Base-by-base conservation (phyloP, 2,797 vertebrate genomes). In the Eulemur mongoz region DNA sequence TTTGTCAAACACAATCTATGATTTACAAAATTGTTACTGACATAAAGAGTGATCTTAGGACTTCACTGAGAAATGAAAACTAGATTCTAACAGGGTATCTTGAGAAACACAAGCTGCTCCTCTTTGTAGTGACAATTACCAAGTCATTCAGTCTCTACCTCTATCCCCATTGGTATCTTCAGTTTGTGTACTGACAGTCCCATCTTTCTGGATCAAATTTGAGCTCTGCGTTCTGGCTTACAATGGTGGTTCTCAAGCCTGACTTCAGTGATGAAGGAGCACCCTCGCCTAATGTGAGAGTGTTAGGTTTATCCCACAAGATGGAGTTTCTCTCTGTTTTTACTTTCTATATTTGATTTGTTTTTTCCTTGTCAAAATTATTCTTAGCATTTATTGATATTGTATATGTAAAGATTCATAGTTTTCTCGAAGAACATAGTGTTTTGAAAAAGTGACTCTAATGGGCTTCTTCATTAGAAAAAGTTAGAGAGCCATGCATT, bases 321-420 rank as follows among this genome's bases (percentile, higher is more conserved):
- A 25, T n/a, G 27, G 6, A 75, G 0, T 38, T 78, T 12, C 23
- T 14, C 45, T 88, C 84, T 23, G 17, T 22, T 86, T 90, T 72
- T 63, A 25, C 14, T 43, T 67, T 50, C 54, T 43, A 27, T 23
- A 72, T 78, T 38, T 59, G 48, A 57, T 45, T 52, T 80, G n/a
- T 13, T n/a, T 32, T 72, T 13, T 15, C 1, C 2, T 59, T 94
- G 30, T 11, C 35, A 87, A 92, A 69, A 54, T 63, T 38, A 54
- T 83, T 45, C 4, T 32, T 79, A 79, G 14, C 67, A 40, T 79
- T 87, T 90, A 4, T 5, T 48, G 0, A 69, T 79, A 70, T 61
- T 90, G 95, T 93, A 57, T 75, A 89, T 52, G 73, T 45, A 76
- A 82, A 67, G 14, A 89, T 12, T 92, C n/a, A 83, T 63, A 67